Conservation (phyloP, 1,140 invertebrate species). For the Hesperophylax magnus region DNA sequence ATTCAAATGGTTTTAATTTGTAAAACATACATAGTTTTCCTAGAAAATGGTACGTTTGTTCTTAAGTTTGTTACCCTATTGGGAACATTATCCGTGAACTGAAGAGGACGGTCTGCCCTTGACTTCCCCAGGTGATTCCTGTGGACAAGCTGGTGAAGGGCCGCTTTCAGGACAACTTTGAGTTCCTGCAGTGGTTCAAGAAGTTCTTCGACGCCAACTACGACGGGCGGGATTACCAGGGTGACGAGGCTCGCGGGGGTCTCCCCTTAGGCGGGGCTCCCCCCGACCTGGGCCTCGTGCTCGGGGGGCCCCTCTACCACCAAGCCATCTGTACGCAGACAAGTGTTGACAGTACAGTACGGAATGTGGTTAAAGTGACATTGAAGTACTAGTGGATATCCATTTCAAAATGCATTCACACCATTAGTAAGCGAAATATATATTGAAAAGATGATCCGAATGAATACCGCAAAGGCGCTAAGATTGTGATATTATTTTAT, state of each 20-base stretch:
- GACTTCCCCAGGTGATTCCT: conserved; percentile 88
- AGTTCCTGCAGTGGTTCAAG: conserved; percentile 99
- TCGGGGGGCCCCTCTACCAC: conserved; percentile 57
- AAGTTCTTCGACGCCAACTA: conserved; percentile 99
- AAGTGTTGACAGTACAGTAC: neutral
- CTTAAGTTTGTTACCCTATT: too few species aligned
- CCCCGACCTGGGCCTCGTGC: conserved; percentile 61
- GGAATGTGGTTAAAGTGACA: neutral
- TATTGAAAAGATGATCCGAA: too few species aligned
- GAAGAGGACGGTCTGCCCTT: neutral
- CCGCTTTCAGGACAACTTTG: conserved; percentile 99
- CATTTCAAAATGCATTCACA: too few species aligned
- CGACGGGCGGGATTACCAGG: conserved; percentile 95
- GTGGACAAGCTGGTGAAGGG: conserved; percentile 98
- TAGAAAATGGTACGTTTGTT: too few species aligned
- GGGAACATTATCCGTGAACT: neutral
- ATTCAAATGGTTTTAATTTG: too few species aligned
- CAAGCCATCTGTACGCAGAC: conserved; percentile 67
- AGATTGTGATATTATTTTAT: too few species aligned
- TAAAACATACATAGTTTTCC: too few species aligned
- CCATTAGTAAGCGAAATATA: too few species aligned
- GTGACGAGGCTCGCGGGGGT: conserved; percentile 82
- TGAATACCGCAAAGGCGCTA: too few species aligned
- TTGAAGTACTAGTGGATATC: too few species aligned
- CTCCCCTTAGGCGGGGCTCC: conserved; percentile 66